Evolutionary conservation across 2,797 vertebrate species (phyloP), one percentile per base, ranked within the genome.

Genomic region (Argentina silus): DNA sequence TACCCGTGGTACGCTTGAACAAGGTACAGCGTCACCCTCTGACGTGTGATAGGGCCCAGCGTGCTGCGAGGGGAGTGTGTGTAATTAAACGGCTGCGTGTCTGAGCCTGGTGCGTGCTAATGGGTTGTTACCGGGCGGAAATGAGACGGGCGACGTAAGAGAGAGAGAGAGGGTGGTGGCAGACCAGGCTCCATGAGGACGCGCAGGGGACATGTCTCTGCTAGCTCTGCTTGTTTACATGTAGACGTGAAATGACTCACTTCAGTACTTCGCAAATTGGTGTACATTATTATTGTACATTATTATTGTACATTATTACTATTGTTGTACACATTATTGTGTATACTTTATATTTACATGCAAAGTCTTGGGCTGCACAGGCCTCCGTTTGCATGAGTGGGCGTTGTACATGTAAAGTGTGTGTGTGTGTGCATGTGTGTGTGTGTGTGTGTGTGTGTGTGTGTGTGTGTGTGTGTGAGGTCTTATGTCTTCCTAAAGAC

Each of bases 1-100:
- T 78, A 81, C 72, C 76, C 80, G 53, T 72, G 63, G 57, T 45
- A n/a, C 15, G 55, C 69, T 59, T 3, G 50, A 8, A 51, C 11
- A 15, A 51, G 1, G 50, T 51, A 51, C 50, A 51, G 50, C 10
- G 10, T 79, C 78, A 74, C 75, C 53, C 82, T 86, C 79, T 72
- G 68, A 90, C 89, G 88, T 88, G 88, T 85, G 84, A 82, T 86
- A 84, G 72, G 60, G 69, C 78, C 82, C 78, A n/a, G 81, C 79
- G 36, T 85, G 80, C 86, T 84, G 85, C 78, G 81, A 88, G 86
- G 80, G 74, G 86, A 87, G 84, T 79, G 83, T 83, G 80, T 87
- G 86, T 93, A 93, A 95, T 94, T 93, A 92, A 93, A 91, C 85
- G 83, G 75, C 85, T 86, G 90, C 81, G 72, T 92, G 90, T 93